Evolutionary conservation across 2,888 invertebrate genomes (phyloP), one percentile per base, ranked within the genome.

Genomic region (Harpalus rubripes): DNA sequence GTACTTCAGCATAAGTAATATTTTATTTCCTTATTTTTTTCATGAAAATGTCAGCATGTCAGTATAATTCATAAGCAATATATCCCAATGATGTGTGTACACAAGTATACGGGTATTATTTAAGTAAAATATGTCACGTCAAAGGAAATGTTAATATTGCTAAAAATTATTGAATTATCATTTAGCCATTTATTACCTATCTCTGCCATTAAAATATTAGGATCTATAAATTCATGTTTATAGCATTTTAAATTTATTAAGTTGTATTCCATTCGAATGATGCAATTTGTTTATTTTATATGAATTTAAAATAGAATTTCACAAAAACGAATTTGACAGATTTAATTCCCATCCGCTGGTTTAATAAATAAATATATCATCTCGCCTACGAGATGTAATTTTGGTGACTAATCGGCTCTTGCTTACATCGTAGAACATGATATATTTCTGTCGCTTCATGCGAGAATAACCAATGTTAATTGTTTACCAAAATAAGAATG

Each of bases 51-150:
- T 18, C 16, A 61, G 10, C 18, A 61, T 18, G 18, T 16, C 59
- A 8, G 4, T 4, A 12, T 8, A 52, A 52, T 12, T 6, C 4
- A 52, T 12, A 12, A 52, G 44, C 44, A 61, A 61, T 61, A 61
- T 61, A 18, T 61, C 59, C 2, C 15, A 61, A 61, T 61, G 59
- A 61, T 61, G 59, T 16, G 59, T 61, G 59, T 61, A 7, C 56
- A 61, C 7, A 18, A n/a, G 59, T 10, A 61, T 61, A 61, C 59
- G 16, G 16, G 16, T 61, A 61, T 61, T 52, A 18, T 61, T 61
- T 61, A 61, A 61, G 59, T 61, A 61, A 61, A 61, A 61, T 61
- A 61, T 61, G 59, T 8, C 16, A 61, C 59, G 59, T 61, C 59
- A 16, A 8, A 18, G 16, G 7, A 61, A 61, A 61, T 61, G 16